Evolutionary conservation across 2,113 vertebrate species (phyloP).

Genomic region (Spea multiplicata): DNA sequence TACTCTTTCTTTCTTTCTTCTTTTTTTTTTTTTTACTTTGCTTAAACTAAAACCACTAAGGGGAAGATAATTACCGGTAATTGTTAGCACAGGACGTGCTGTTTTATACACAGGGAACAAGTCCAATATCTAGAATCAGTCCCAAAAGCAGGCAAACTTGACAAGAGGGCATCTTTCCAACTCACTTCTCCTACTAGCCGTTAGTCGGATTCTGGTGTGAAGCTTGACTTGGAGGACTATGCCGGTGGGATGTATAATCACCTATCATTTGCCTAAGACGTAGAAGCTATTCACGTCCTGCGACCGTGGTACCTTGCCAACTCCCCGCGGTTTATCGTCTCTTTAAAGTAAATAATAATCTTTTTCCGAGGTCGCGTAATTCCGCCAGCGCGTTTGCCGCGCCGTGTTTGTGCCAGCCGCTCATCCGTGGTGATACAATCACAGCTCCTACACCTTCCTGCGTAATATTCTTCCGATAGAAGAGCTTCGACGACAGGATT

Average conservation of each 20-base stretch:
- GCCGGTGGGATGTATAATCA: not conserved
- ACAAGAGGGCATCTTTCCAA: not conserved
- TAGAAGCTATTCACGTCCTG: not conserved
- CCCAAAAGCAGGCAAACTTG: not conserved
- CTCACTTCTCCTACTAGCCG: rapidly evolving
- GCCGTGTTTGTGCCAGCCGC: constrained; percentile 22
- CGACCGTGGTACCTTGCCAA: not conserved
- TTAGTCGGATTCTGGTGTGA: not conserved
- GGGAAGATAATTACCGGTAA: constrained; percentile 9
- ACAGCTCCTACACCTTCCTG: constrained; percentile 45
- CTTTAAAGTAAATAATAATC: not conserved
- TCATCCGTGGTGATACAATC: constrained; percentile 55
- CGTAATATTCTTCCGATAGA: constrained; percentile 46
- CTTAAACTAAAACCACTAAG: not conserved
- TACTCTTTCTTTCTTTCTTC: not conserved
- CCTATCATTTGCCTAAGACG: not conserved
- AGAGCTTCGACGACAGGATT: constrained; percentile 46
- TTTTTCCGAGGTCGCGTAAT: constrained; percentile 47
- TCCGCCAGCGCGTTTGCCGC: constrained; percentile 36
- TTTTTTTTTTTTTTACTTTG: not conserved
- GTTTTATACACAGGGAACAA: constrained; percentile 7
- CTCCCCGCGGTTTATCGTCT: not conserved
- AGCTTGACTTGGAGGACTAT: not conserved
- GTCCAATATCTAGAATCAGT: not conserved
- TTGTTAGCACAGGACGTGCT: not conserved